Conservation (phyloP, 2,888 invertebrate genomes). For the Cryptus armator region DNA sequence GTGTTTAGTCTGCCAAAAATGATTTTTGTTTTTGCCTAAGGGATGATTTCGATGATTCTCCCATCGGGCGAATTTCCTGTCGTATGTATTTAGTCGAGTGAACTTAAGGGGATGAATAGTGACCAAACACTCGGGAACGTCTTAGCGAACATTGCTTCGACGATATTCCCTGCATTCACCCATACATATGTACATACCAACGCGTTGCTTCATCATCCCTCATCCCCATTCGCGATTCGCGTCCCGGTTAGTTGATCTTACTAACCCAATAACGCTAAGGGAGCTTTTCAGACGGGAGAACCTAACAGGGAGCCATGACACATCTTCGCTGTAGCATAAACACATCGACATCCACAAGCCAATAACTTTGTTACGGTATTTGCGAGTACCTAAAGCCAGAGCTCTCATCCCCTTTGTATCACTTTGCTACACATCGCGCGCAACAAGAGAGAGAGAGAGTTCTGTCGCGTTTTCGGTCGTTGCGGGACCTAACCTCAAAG, state of each 20-base stretch:
- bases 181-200: slow-evolving; percentile 57
- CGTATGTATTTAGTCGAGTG: slow-evolving; percentile 23
- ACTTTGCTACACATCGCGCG: slow-evolving; percentile 72
- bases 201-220: slow-evolving; percentile 44
- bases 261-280: slow-evolving; percentile 75
- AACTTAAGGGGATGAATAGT: slow-evolving; percentile 46
- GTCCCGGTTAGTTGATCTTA: slow-evolving; percentile 75
- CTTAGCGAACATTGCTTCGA: slow-evolving; percentile 49
- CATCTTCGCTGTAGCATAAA: slow-evolving; percentile 74
- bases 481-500: slow-evolving; percentile 73
- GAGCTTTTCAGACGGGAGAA: slow-evolving; percentile 65
- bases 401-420: slow-evolving; percentile 73
- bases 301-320: slow-evolving; percentile 72
- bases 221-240: slow-evolving; percentile 54
- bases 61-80: background rate
- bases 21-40: background rate
- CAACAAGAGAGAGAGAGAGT: slow-evolving; percentile 19
- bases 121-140: slow-evolving; percentile 60
- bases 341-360: slow-evolving; percentile 70
- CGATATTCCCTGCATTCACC: slow-evolving; percentile 49
- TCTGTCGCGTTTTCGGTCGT: slow-evolving; percentile 66
- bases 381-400: slow-evolving; percentile 76
- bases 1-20: background rate
- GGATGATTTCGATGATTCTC: background rate
- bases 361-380: slow-evolving; percentile 80